Evolutionary conservation across 2,888 invertebrate genomes (phyloP).

Genomic region (Epinotia bilunana): DNA sequence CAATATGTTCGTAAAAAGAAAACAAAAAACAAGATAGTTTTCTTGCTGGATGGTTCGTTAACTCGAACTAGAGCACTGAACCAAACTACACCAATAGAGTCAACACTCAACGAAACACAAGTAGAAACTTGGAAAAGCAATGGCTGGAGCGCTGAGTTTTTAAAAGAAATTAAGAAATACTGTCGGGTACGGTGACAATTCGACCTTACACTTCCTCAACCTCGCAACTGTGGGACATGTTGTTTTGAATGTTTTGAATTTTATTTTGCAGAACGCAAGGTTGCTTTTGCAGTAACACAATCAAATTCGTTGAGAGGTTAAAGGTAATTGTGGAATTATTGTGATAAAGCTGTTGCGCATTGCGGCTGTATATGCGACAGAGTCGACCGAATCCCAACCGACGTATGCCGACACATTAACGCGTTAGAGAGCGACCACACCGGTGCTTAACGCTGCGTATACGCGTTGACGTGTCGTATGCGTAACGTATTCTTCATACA

Average conservation of each 20-base stretch:
- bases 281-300: background rate
- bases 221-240: background rate
- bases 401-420: constrained; percentile 22
- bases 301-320: background rate
- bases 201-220: background rate
- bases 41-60: constrained; percentile 3
- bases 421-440: no score
- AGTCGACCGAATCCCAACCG: background rate
- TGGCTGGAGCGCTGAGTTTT: constrained; percentile 11
- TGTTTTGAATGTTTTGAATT: background rate
- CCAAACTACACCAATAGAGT: constrained; percentile 19
- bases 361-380: constrained; percentile 40
- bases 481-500: no score
- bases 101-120: constrained; percentile 2
- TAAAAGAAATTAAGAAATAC: constrained; percentile 39
- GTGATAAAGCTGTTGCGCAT: constrained; percentile 42
- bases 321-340: constrained; percentile 22
- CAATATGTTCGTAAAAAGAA: background rate
- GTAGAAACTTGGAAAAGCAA: constrained; percentile 19
- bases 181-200: constrained; percentile 21
- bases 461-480: no score
- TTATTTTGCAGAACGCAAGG: background rate
- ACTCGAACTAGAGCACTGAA: constrained; percentile 5
- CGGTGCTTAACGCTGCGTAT: no score
- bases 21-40: background rate